Evolutionary conservation across 2,797 vertebrate genomes (phyloP), one percentile per base, ranked within the genome.

Genomic region (Premnoplex brunnescens): DNA sequence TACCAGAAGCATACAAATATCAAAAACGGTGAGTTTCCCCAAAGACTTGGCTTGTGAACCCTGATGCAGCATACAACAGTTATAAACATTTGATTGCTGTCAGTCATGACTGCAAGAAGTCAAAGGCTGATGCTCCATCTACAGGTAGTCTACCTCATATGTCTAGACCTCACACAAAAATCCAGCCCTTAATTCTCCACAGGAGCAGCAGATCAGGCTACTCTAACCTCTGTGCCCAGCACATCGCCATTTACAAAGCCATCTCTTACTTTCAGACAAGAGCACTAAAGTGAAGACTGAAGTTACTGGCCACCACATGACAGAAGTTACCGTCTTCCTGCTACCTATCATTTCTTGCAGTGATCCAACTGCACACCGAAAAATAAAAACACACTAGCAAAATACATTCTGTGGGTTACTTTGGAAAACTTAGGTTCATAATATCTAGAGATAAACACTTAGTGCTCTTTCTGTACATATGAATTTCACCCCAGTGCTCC

Each of bases 391-490:
- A 44, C 6, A 8, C 8, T 24, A 67, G 6, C 21, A 36, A 39
- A 48, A 83, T 75, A n/a, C 4, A 86, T 22, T 43, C 62, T 26
- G 12, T 14, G 44, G 5, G 27, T 63, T 85, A 68, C 60, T 89
- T 32, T 49, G 5, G 27, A 91, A 67, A 77, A 85, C 6, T 43
- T 10, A 83, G 7, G 7, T 49, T 75, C 14, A n/a, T 16, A 23
- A 8, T 5, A 44, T 9, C 32, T 60, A 44, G 4, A 76, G 20
- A 55, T 28, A 44, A 88, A 66, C 48, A 79, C 32, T 32, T 10
- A 32, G 4, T 3, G 2, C 3, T 39, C 58, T 24, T 89, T 17
- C 32, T 26, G 12, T 14, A 59, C 1, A 0, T 6, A 13, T 3
- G 6, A 58, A 49, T 66, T 78, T 51, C 54, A 88, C 17, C 55